phyloP scores from a whole-genome alignment of 2,113 vertebrate species.

The Diphyllodes magnificus region DNA sequence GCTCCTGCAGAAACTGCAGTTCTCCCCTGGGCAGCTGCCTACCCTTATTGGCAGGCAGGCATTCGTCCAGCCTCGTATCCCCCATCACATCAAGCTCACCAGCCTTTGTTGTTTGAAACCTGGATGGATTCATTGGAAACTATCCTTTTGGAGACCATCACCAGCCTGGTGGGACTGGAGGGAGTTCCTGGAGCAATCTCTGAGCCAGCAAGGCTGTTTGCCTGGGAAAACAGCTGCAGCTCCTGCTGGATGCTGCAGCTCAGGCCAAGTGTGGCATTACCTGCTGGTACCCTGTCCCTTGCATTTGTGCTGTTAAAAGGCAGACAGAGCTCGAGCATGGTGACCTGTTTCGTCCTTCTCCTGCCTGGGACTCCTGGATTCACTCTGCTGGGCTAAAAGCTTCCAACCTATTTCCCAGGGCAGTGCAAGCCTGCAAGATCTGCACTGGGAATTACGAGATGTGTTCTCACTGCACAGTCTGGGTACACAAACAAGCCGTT shows the following conservation, averaged over 20 bases:
- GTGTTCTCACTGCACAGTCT: accelerated
- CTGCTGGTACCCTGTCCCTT: background rate
- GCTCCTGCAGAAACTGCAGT: background rate
- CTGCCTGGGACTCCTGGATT: background rate
- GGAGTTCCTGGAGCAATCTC: background rate
- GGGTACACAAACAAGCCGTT: background rate
- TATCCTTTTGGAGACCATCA: background rate
- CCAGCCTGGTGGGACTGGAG: background rate
- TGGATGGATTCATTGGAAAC: background rate
- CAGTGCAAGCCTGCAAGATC: accelerated
- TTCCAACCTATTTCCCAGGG: background rate
- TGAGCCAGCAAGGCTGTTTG: background rate
- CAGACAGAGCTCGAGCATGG: accelerated
- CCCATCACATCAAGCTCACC: background rate
- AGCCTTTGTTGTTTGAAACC: background rate
- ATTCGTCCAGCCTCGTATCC: background rate
- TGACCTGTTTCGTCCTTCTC: background rate
- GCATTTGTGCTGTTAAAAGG: background rate
- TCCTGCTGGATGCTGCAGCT: background rate
- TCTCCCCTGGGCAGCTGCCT: background rate
- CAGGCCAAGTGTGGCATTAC: background rate
- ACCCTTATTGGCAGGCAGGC: background rate
- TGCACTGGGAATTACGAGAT: background rate
- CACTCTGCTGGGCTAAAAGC: background rate
- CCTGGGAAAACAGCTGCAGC: background rate